Evolutionary conservation across 2,888 invertebrate species (phyloP).

Genomic region (Pterostichus niger): DNA sequence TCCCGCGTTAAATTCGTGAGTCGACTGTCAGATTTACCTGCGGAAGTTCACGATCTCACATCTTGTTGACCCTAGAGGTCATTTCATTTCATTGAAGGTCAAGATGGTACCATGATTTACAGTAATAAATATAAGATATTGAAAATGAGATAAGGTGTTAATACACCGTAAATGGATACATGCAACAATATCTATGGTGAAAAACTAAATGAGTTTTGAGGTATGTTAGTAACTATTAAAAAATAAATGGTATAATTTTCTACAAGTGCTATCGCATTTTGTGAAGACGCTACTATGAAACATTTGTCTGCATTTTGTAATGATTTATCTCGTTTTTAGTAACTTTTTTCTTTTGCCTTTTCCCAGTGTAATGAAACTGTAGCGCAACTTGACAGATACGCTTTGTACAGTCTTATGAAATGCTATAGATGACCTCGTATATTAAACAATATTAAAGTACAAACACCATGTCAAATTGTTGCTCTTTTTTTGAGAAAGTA

Average conservation of each 20-base stretch:
- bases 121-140: conserved; percentile 23
- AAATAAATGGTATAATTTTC: neutral
- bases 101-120: conserved; percentile 13
- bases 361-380: too few relatives aligned
- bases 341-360: too few relatives aligned
- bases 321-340: too few relatives aligned
- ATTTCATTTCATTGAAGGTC: conserved; percentile 43
- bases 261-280: too few relatives aligned
- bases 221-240: conserved; percentile 18
- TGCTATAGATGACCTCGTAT: too few relatives aligned
- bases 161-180: conserved; percentile 13
- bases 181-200: neutral
- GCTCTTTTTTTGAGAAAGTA: too few relatives aligned
- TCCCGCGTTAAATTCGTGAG: conserved; percentile 15
- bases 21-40: conserved; percentile 33
- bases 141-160: conserved; percentile 4
- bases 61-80: conserved; percentile 32
- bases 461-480: too few relatives aligned
- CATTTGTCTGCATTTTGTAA: too few relatives aligned
- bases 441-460: too few relatives aligned
- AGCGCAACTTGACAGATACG: too few relatives aligned
- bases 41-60: conserved; percentile 38
- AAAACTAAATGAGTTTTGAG: conserved; percentile 13
- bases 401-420: too few relatives aligned
- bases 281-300: too few relatives aligned